Evolutionary conservation across 2,113 vertebrate species (phyloP).

Genomic region (Castor canadensis): DNA sequence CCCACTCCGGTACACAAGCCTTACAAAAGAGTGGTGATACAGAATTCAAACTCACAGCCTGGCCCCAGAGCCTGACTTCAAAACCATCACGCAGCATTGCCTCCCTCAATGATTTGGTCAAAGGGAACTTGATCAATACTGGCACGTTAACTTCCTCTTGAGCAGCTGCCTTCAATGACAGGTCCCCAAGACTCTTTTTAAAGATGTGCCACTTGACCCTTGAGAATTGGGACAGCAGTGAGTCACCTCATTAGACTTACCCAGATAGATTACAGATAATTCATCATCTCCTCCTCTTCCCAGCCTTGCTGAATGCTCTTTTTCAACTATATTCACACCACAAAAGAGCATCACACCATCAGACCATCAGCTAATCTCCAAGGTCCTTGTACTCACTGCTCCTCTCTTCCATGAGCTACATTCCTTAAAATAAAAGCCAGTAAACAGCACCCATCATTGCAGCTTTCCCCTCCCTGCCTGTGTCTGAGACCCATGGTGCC

Average conservation of each 20-base stretch:
- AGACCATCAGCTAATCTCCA: accelerated
- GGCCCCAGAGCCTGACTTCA: not conserved
- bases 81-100: no score
- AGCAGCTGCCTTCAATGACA: not conserved
- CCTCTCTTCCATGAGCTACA: not conserved
- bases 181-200: not conserved
- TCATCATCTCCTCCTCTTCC: not conserved
- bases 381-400: not conserved
- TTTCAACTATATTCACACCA: not conserved
- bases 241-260: not conserved
- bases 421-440: not conserved
- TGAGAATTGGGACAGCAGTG: not conserved
- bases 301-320: not conserved
- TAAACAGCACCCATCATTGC: no score
- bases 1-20: not conserved
- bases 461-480: not conserved
- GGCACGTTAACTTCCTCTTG: not conserved
- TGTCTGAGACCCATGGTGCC: no score
- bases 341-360: accelerated
- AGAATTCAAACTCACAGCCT: not conserved
- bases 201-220: conserved; percentile 2
- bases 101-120: not conserved
- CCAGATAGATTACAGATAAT: not conserved
- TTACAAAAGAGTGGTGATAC: not conserved
- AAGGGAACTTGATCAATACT: not conserved